Conservation (phyloP, 1,140 invertebrate genomes). For the Drosophila sulfurigaster region DNA sequence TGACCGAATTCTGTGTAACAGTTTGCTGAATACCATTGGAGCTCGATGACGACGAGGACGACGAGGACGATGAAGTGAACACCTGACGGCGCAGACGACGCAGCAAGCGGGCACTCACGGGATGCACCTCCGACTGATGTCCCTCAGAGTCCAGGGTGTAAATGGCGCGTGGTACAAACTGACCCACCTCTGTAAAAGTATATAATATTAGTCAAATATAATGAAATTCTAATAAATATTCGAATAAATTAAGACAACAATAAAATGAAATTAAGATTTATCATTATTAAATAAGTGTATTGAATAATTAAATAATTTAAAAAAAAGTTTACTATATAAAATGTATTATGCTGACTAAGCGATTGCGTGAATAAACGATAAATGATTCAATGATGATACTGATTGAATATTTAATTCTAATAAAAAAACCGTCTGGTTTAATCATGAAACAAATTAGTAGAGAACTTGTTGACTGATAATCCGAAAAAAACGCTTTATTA, state of each 20-base stretch:
- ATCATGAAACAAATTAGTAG: too few relatives aligned
- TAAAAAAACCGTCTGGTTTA: too few relatives aligned
- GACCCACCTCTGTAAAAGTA: slow-evolving; percentile 62
- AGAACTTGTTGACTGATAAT: too few relatives aligned
- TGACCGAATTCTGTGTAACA: slow-evolving; percentile 10
- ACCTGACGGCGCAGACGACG: slow-evolving; percentile 74
- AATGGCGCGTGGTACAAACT: slow-evolving; percentile 72
- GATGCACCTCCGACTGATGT: slow-evolving; percentile 66
- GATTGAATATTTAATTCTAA: too few relatives aligned
- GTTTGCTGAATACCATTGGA: slow-evolving; percentile 38
- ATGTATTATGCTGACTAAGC: too few relatives aligned
- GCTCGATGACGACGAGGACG: slow-evolving; percentile 65
- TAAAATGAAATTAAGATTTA: background rate
- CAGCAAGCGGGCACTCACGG: slow-evolving; percentile 67
- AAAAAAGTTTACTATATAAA: too few relatives aligned
- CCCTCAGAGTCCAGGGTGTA: slow-evolving; percentile 75
- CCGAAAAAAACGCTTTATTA: too few relatives aligned
- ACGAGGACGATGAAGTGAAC: slow-evolving; percentile 62
- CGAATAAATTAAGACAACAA: background rate
- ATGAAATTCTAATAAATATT: too few relatives aligned
- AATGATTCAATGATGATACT: too few relatives aligned
- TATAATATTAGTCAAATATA: background rate
- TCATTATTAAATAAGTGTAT: too few relatives aligned
- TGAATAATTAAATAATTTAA: too few relatives aligned
- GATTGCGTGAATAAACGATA: too few relatives aligned